These are phyloP conservation scores for Xestobium rufovillosum DNA, from an alignment of 2,888 invertebrate genomes.

Conservation along the genomic window DNA sequence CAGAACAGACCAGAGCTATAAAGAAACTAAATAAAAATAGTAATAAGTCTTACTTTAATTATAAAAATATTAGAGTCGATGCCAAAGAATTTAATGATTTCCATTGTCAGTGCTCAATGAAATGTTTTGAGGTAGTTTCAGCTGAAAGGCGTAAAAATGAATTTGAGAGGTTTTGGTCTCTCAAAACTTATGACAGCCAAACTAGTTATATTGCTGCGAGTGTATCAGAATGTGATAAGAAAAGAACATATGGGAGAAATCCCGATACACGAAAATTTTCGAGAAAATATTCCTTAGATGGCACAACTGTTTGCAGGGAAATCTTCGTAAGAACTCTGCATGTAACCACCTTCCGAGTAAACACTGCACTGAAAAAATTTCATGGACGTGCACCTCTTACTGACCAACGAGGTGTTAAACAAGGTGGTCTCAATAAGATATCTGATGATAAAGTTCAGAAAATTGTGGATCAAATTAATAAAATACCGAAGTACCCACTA, in stretches of 20 bases:
- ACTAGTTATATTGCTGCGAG: slow-evolving; percentile 20
- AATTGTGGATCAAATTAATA: slow-evolving; percentile 11
- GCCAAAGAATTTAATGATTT: slow-evolving; percentile 13
- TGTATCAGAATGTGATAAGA: slow-evolving; percentile 15
- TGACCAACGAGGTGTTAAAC: slow-evolving; percentile 17
- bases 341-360: slow-evolving; percentile 16
- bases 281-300: slow-evolving; percentile 5
- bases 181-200: slow-evolving; percentile 20
- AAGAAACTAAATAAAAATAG: slow-evolving; percentile 5
- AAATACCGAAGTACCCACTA: slow-evolving; percentile 13
- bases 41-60: slow-evolving; percentile 7
- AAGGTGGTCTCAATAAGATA: slow-evolving; percentile 17
- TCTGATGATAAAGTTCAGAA: slow-evolving; percentile 10
- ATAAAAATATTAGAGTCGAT: slow-evolving; percentile 10
- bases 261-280: slow-evolving; percentile 10
- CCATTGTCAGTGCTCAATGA: slow-evolving; percentile 12
- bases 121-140: slow-evolving; percentile 16
- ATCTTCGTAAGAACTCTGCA: slow-evolving; percentile 18
- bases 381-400: slow-evolving; percentile 13
- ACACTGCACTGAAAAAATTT: slow-evolving; percentile 21
- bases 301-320: slow-evolving; percentile 15
- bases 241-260: slow-evolving; percentile 17
- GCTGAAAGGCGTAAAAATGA: slow-evolving; percentile 13
- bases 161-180: slow-evolving; percentile 22
- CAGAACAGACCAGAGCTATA: slow-evolving; percentile 4